phyloP scores from a whole-genome alignment of 2,797 vertebrate species.

The Pangasius djambal region DNA sequence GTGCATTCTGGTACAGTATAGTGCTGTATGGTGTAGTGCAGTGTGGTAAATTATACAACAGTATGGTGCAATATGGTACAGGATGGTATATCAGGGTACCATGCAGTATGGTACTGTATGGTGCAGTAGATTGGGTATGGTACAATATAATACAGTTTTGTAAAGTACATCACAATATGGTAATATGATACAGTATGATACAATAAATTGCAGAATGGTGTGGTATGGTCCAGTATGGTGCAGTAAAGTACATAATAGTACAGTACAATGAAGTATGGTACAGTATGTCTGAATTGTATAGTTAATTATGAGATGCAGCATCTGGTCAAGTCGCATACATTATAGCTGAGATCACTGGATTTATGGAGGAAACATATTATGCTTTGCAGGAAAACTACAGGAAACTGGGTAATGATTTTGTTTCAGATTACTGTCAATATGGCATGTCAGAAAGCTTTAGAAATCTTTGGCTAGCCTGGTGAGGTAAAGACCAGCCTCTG shows the following conservation, averaged over 20 bases:
- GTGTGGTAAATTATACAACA: not conserved
- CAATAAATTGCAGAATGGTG: not conserved
- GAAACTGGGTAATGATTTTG: constrained; percentile 2
- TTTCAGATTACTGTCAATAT: constrained; percentile 9
- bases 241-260: not conserved
- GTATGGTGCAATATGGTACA: not conserved
- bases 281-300: not conserved
- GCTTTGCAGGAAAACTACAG: constrained; percentile 8
- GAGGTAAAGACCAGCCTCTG: not conserved
- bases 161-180: not conserved
- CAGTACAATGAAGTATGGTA: not conserved
- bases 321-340: not conserved
- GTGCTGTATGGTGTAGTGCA: not conserved
- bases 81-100: not conserved
- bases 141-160: not conserved
- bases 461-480: not conserved
- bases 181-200: not conserved
- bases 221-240: not conserved
- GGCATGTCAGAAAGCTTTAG: constrained; percentile 7
- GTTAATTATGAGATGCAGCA: not conserved
- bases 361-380: constrained; percentile 19
- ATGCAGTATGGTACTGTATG: not conserved
- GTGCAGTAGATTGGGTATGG: not conserved
- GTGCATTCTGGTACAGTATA: not conserved
- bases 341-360: not conserved